Evolutionary conservation across 2,797 vertebrate species (phyloP).

Genomic region (Babyrousa celebensis): DNA sequence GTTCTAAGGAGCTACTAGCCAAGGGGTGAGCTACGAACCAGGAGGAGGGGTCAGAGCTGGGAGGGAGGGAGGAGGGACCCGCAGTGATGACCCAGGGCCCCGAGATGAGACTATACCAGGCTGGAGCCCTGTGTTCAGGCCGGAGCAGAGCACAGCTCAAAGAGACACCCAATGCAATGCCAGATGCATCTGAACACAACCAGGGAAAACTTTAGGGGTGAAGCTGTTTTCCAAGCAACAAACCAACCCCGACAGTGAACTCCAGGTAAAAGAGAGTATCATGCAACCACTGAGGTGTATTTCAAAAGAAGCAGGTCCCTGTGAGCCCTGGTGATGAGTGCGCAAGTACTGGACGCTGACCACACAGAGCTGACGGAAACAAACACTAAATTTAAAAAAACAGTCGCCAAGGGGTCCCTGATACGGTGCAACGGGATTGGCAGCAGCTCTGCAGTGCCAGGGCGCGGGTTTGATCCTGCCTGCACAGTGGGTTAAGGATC

Average conservation of each 20-base stretch:
- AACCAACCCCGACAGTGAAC: not conserved
- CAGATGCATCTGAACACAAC: accelerated
- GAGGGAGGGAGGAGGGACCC: not conserved
- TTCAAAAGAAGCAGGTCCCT: no score
- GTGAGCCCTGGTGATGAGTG: accelerated
- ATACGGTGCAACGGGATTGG: no score
- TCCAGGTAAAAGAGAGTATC: not conserved
- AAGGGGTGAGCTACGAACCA: not conserved
- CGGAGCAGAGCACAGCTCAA: not conserved
- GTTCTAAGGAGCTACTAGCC: not conserved
- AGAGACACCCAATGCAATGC: not conserved
- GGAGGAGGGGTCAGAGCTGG: not conserved
- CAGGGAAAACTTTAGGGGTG: not conserved
- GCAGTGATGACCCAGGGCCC: not conserved
- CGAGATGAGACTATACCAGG: not conserved
- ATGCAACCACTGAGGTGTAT: accelerated
- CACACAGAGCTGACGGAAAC: accelerated
- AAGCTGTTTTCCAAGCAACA: not conserved
- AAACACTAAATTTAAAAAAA: not conserved
- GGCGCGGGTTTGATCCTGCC: no score
- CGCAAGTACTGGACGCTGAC: no score
- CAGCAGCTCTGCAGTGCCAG: no score
- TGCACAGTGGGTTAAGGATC: no score
- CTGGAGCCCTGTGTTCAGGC: not conserved
- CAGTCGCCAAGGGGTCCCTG: no score